phyloP scores from a whole-genome alignment of 92 coral and sea anemone genomes.

The Parazoanthus swiftii region DNA sequence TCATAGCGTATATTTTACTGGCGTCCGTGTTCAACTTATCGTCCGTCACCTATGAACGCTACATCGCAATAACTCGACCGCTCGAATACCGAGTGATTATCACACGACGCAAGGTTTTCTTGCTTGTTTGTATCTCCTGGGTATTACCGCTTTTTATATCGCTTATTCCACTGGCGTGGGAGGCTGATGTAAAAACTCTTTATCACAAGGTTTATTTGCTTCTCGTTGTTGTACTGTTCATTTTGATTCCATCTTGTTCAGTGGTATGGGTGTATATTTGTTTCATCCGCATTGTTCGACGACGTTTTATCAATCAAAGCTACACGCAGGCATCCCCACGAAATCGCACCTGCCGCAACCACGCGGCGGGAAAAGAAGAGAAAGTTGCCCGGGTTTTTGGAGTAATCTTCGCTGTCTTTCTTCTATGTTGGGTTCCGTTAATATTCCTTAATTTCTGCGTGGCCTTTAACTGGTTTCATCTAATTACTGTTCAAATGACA shows the following conservation, averaged over 20 bases:
- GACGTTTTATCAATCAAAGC: slow-evolving; percentile 56
- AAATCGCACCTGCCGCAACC: slow-evolving; percentile 60
- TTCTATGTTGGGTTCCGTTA: slow-evolving; percentile 77
- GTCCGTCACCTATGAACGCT: slow-evolving; percentile 79
- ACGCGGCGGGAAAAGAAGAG: slow-evolving; percentile 75
- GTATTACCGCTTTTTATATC: slow-evolving; percentile 56
- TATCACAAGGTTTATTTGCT: slow-evolving; percentile 63
- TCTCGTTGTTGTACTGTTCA: slow-evolving; percentile 51
- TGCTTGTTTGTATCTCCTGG: slow-evolving; percentile 60
- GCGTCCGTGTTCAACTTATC: slow-evolving; percentile 77
- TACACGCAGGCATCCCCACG: slow-evolving; percentile 57
- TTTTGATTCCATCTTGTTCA: slow-evolving; percentile 57
- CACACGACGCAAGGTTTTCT: slow-evolving; percentile 50
- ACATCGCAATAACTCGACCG: slow-evolving; percentile 74
- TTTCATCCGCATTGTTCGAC: slow-evolving; percentile 61
- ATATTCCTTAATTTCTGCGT: slow-evolving; percentile 76
- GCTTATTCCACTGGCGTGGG: slow-evolving; percentile 76
- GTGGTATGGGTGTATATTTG: slow-evolving; percentile 71
- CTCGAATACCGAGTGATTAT: slow-evolving; percentile 66
- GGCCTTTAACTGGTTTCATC: slow-evolving; percentile 56
- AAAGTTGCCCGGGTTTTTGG: slow-evolving; percentile 76
- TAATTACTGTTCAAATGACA: slow-evolving; percentile 50
- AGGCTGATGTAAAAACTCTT: slow-evolving; percentile 48
- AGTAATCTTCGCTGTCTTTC: slow-evolving; percentile 68
- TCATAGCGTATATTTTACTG: slow-evolving; percentile 70